These are phyloP conservation scores for Anguilla pacifica DNA, from an alignment of 2,797 vertebrate species.

Conservation along the genomic window DNA sequence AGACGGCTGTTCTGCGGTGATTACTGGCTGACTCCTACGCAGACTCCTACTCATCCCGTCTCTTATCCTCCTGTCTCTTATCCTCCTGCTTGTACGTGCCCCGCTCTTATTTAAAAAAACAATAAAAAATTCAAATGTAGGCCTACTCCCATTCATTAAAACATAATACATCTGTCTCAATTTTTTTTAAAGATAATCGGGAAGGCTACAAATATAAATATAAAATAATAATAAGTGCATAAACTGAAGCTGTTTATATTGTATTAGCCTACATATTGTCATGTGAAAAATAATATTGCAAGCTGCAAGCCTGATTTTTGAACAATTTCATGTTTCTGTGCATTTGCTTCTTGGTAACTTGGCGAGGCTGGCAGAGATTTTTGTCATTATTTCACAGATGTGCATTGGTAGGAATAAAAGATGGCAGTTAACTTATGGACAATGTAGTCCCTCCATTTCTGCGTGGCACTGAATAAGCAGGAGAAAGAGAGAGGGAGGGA, in stretches of 20 bases:
- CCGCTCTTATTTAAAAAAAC: neutral
- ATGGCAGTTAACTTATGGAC: neutral
- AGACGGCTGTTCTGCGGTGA: slow-evolving; percentile 42
- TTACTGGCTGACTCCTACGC: slow-evolving; percentile 35
- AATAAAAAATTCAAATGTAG: neutral
- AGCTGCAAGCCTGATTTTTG: neutral
- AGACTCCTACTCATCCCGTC: neutral
- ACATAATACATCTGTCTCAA: too few relatives aligned
- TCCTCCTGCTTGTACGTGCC: neutral
- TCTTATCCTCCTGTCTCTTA: neutral
- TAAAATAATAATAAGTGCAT: neutral
- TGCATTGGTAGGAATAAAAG: neutral
- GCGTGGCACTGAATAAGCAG: neutral
- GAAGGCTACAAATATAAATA: neutral
- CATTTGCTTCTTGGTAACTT: neutral
- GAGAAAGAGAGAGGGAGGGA: neutral
- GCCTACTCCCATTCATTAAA: neutral
- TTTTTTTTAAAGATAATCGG: too few relatives aligned
- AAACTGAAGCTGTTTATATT: neutral
- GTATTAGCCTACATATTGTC: neutral
- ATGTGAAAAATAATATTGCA: neutral
- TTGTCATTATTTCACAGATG: neutral
- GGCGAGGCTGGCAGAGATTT: neutral
- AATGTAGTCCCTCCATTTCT: neutral
- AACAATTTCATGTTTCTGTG: neutral